Evolutionary conservation across 2,113 vertebrate species (phyloP).

Genomic region (Loxodonta africana): DNA sequence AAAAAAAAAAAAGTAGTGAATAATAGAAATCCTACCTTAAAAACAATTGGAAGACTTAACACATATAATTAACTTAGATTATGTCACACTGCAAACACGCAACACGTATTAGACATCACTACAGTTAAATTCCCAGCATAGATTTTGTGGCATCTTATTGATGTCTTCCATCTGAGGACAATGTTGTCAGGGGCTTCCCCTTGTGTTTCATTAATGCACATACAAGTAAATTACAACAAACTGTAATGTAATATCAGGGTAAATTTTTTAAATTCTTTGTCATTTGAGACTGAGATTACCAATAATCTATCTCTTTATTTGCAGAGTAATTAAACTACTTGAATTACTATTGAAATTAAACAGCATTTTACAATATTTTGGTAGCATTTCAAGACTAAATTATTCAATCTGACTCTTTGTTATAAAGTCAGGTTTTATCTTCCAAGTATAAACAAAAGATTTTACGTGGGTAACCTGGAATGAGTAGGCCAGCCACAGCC

Average conservation of each 20-base stretch:
- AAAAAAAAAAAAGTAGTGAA: not conserved
- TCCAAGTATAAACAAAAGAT: not conserved
- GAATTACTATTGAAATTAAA: not conserved
- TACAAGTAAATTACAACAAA: not conserved
- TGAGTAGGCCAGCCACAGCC: accelerated
- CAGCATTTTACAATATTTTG: not conserved
- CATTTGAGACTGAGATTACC: not conserved
- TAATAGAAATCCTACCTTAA: not conserved
- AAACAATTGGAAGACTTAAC: not conserved
- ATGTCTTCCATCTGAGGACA: not conserved
- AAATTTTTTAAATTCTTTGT: not conserved
- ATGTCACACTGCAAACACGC: not conserved
- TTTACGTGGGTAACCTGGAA: not conserved
- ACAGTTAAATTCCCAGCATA: not conserved
- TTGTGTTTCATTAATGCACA: not conserved
- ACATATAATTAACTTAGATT: accelerated
- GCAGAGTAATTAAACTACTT: not conserved
- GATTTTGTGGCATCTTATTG: not conserved
- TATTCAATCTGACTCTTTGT: not conserved
- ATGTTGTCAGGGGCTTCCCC: not conserved
- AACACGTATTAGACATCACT: not conserved
- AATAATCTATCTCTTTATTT: not conserved
- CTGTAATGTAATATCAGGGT: not conserved
- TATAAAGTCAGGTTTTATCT: not conserved
- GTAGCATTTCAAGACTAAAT: not conserved